Base-by-base conservation (phyloP, 2,113 vertebrate species). In the Rhabdomys dilectus region DNA sequence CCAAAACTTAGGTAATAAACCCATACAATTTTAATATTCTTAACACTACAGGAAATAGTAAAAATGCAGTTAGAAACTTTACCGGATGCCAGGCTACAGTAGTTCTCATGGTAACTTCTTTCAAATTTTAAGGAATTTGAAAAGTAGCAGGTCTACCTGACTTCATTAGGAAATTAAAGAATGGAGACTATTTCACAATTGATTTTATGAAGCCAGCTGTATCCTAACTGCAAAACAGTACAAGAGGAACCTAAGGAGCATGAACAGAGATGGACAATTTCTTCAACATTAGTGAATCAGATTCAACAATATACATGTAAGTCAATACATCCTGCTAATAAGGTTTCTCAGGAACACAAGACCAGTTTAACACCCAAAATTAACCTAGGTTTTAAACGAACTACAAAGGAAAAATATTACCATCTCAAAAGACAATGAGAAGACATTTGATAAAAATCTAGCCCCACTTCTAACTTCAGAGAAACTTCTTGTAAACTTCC, bases 391-490 rank as follows among this genome's bases (percentile, higher is more conserved):
- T 53, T 70, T 36, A 16, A 91, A 56, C 78, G 60, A 84, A 56
- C 4, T 51, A 24, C 19, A 58, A 88, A 88, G 31, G 3, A 39
- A 84, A 72, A 53, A 80, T 15, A n/a, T 68, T 48, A 48, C 42
- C 21, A 92, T 87, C 36, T 93, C 80, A 93, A 64, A 19, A 91
- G 31, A 89, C 10, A 64, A 11, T 45, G 21, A 73, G 48, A 64
- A 81, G 34, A 42, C 24, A 51, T 36, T 86, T 87, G 53, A 89
- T n/a, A 90, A 95, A 96, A 95, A 86, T 78, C 68, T 15, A 96
- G 42, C 17, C 95, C 42, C 51, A 81, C 42, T 88, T 72, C 11
- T 91, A 34, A 89, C 39, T 91, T 68, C 53, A 56, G 22, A 53
- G 80, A 68, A 82, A 60, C 31, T 29, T 72, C 51, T 77, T 78